These are phyloP conservation scores for Tipula lateralis DNA, from an alignment of 2,888 invertebrate species.

Conservation along the genomic window DNA sequence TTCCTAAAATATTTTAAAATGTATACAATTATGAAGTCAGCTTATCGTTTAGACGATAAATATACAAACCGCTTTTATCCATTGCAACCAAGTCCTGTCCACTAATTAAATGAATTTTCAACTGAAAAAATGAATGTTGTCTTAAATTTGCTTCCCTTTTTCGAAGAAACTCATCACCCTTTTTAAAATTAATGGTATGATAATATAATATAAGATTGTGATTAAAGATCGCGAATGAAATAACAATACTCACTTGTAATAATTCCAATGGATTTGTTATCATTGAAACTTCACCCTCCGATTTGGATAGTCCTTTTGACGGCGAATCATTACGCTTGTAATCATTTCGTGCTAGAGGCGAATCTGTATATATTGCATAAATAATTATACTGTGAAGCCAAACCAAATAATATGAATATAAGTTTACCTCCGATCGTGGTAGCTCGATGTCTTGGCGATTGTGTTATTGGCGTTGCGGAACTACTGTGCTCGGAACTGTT, in stretches of 20 bases:
- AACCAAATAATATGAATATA: background rate
- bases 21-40: background rate
- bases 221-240: background rate
- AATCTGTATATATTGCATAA: too few relatives aligned
- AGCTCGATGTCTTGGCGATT: constrained; percentile 68
- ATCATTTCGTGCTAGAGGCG: constrained; percentile 31
- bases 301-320: constrained; percentile 15
- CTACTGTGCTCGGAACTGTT: constrained; percentile 71
- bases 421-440: constrained; percentile 55
- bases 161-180: constrained; percentile 65
- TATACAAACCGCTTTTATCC: constrained; percentile 87
- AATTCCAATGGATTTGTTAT: constrained; percentile 32
- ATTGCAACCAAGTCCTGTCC: constrained; percentile 87
- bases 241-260: constrained; percentile 33
- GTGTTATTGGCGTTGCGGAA: constrained; percentile 61
- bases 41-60: background rate
- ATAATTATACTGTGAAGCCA: background rate
- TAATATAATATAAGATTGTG: background rate
- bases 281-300: background rate
- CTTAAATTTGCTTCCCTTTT: constrained; percentile 68
- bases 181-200: background rate
- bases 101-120: constrained; percentile 80
- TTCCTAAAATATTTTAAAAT: constrained; percentile 56
- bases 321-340: background rate
- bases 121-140: constrained; percentile 87